Evolutionary conservation across 2,797 vertebrate species (phyloP).

Genomic region (Crocodylus rhombifer): DNA sequence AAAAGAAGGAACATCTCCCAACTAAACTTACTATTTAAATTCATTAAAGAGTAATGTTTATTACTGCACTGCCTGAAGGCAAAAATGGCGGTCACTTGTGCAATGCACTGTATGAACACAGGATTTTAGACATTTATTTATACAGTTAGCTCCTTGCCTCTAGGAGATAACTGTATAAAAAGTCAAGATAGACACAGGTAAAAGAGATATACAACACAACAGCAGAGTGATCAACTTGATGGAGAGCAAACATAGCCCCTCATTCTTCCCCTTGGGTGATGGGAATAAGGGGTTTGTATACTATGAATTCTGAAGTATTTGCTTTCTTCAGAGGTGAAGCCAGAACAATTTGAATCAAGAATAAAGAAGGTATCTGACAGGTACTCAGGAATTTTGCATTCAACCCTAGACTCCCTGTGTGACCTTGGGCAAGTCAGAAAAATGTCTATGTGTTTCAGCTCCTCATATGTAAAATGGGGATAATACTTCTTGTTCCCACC

Average conservation of each 20-base stretch:
- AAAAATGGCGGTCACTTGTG: too few relatives aligned
- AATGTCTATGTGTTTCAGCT: not conserved
- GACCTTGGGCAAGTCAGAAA: not conserved
- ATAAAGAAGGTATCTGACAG: not conserved
- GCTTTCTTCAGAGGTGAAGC: not conserved
- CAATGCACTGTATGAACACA: too few relatives aligned
- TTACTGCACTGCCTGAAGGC: not conserved
- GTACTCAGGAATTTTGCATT: rapidly evolving
- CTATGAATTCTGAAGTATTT: not conserved
- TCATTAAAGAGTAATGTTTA: not conserved
- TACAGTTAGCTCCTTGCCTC: not conserved
- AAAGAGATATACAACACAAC: not conserved
- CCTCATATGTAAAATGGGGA: not conserved
- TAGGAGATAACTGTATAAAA: rapidly evolving
- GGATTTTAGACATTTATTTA: too few relatives aligned
- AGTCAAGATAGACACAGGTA: not conserved
- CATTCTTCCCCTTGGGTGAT: not conserved
- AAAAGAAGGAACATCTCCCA: not conserved
- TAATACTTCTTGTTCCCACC: not conserved
- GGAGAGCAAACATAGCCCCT: not conserved
- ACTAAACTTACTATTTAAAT: not conserved
- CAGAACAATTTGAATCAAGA: rapidly evolving
- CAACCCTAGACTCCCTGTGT: not conserved
- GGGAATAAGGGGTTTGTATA: not conserved
- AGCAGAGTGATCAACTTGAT: not conserved